These are phyloP conservation scores for Pseudochaenichthys georgianus DNA, from an alignment of 2,797 vertebrate species.

Conservation along the genomic window DNA sequence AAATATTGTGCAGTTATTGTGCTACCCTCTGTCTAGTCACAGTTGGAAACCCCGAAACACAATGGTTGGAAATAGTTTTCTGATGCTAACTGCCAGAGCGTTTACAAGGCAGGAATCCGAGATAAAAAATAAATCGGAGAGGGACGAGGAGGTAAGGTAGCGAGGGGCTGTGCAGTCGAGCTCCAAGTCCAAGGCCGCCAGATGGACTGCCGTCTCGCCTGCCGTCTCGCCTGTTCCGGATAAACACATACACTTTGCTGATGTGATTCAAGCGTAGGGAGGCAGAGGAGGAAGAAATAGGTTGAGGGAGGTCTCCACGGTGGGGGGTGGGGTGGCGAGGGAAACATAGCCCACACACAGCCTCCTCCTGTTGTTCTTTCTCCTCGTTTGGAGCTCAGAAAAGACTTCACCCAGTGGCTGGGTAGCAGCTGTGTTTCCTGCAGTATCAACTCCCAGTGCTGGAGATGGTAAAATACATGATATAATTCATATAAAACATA, in stretches of 20 bases:
- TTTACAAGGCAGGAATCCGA: constrained; percentile 20
- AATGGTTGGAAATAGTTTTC: constrained; percentile 17
- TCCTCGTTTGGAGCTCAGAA: constrained; percentile 6
- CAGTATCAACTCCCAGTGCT: constrained; percentile 28
- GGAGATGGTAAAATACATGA: constrained; percentile 18
- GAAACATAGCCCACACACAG: background rate
- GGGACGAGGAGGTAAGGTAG: constrained; percentile 11
- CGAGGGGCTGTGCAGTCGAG: constrained; percentile 7
- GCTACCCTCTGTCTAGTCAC: constrained; percentile 15
- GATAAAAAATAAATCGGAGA: constrained; percentile 2
- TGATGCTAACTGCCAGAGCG: constrained; percentile 31
- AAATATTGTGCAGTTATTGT: constrained; percentile 23
- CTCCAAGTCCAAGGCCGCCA: constrained; percentile 43
- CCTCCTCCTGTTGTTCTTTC: constrained; percentile 16
- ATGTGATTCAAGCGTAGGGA: constrained; percentile 31
- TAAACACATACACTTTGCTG: constrained; percentile 30
- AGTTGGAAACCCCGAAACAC: constrained; percentile 17
- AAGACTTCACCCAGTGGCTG: constrained; percentile 29
- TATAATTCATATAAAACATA: constrained; percentile 2
- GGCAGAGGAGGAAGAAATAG: constrained; percentile 26
- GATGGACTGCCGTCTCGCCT: constrained; percentile 31
- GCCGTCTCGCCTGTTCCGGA: constrained; percentile 14
- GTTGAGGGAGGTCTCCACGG: constrained; percentile 26
- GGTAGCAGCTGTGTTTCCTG: constrained; percentile 54
- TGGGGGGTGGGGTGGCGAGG: background rate